A percentile compares a stretch with the other conserved stretches of the same genome.
Evolutionary conservation across 2,113 vertebrate species (phyloP).

Genomic region (Tragelaphus scriptus): DNA sequence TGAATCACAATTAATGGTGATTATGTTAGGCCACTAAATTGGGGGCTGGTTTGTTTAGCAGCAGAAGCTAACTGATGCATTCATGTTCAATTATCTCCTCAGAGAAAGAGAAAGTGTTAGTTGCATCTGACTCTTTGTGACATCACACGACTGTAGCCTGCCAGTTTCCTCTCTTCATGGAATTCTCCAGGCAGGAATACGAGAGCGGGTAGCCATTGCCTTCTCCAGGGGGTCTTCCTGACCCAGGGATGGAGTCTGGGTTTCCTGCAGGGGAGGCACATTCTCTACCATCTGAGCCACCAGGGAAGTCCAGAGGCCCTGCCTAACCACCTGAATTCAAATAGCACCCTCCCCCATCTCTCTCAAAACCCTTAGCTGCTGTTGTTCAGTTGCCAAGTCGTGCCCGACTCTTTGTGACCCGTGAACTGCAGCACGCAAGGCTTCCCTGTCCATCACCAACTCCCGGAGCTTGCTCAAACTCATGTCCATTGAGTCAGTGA

Average conservation of each 20-base stretch:
- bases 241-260: not conserved
- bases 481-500: no score
- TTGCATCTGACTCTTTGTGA: not conserved
- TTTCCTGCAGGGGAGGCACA: not conserved
- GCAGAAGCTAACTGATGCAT: not conserved
- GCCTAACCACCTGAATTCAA: no score
- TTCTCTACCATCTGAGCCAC: not conserved
- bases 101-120: not conserved
- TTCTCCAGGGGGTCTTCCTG: not conserved
- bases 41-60: not conserved
- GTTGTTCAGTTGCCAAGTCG: no score
- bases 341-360: no score
- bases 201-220: not conserved
- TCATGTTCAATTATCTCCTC: not conserved
- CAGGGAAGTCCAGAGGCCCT: not conserved
- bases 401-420: no score
- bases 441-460: no score
- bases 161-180: not conserved
- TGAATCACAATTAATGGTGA: fast-evolving
- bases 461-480: no score
- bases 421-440: no score
- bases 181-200: not conserved
- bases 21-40: not conserved
- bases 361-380: no score
- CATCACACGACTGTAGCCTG: not conserved